These are phyloP conservation scores for Falco peregrinus DNA, from an alignment of 2,797 vertebrate species.

Conservation along the genomic window DNA sequence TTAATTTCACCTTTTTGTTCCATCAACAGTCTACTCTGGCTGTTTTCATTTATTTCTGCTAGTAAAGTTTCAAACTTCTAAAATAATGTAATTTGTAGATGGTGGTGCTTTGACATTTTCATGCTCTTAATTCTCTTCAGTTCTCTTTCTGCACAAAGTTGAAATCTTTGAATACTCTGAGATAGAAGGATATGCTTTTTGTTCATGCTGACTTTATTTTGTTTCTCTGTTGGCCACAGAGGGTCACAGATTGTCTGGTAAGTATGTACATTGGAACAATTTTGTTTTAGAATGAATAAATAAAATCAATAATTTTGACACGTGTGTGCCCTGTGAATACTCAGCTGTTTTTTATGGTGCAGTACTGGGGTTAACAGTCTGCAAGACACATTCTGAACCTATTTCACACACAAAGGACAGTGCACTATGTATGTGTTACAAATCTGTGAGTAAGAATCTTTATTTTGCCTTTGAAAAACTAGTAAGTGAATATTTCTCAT, in stretches of 20 bases:
- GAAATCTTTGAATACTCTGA: slow-evolving; percentile 2
- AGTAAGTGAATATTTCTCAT: neutral
- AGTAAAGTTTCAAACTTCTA: neutral
- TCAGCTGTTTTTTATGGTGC: neutral
- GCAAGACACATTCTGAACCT: neutral
- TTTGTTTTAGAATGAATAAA: neutral
- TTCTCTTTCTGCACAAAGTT: neutral
- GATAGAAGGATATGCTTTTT: neutral
- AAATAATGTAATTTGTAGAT: neutral
- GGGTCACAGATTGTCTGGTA: slow-evolving; percentile 47
- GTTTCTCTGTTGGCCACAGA: slow-evolving; percentile 65
- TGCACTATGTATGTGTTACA: neutral
- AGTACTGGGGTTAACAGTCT: neutral
- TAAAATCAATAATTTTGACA: neutral
- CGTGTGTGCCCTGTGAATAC: neutral
- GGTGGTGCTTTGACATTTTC: neutral
- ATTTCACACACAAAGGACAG: neutral
- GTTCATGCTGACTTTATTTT: slow-evolving; percentile 36
- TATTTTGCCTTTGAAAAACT: neutral
- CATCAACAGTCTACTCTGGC: neutral
- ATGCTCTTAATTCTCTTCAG: neutral
- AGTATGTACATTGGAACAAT: neutral
- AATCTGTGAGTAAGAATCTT: neutral
- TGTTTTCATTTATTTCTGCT: neutral
- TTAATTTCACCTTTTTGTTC: neutral